Evolutionary conservation across 2,888 invertebrate species (phyloP), one percentile per base, ranked within the genome.

Genomic region (Drosophila algonquin): DNA sequence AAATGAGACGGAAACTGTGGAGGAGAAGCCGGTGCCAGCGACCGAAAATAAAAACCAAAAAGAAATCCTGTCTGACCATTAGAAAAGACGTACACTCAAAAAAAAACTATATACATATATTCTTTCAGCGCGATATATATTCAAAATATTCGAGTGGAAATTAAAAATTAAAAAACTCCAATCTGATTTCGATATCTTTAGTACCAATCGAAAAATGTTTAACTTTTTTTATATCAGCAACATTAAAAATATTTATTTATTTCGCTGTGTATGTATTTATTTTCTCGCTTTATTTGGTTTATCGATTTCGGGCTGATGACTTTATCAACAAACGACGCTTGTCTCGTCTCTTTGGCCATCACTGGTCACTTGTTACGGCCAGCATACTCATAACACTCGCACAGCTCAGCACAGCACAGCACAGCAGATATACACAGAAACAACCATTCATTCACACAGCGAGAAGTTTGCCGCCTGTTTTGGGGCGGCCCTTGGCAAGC

Each of bases 261-360:
- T 69, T 50, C 47, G 14, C 14, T 40, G 40, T n/a, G 14, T 6
- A n/a, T 40, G 7, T 40, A 7, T 40, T 7, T 40, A 2, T 40
- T 6, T 40, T 69, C 63, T 57, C n/a, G 46, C 76, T 78, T 79
- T 69, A 75, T 76, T 79, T 82, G 68, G 57, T 62, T 74, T 73
- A 88, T 85, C 88, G 85, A 85, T 85, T 88, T 80, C 57, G 35
- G 46, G 70, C 74, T 75, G 74, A 86, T 81, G 88, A 77, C 84
- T 85, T 74, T 86, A 86, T 88, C 79, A 83, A 73, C 57, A 63
- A 71, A 54, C 69, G 70, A 48, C 62, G 52, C 60, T 72, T 48
- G 65, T 57, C 60, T 24, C 40, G 40, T n/a, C 14, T 46, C 55
- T 63, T 61, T 61, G 74, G 35, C 53, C 65, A 59, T 50, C 68